These are phyloP conservation scores for Ramphastos sulfuratus DNA, from an alignment of 2,113 vertebrate genomes.

Conservation along the genomic window DNA sequence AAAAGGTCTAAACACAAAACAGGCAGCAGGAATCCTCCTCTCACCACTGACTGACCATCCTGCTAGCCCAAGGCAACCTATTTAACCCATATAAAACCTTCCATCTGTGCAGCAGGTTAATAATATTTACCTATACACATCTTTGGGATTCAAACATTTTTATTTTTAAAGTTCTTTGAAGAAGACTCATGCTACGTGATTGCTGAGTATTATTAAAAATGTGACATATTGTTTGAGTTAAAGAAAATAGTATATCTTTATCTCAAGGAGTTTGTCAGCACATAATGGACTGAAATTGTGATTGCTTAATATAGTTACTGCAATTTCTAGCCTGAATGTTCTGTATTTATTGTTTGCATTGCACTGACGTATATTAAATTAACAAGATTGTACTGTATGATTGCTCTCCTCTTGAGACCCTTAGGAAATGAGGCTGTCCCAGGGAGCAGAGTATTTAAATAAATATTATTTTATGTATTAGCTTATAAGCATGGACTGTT, in stretches of 20 bases:
- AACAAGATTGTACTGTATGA: conserved; percentile 49
- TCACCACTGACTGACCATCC: background rate
- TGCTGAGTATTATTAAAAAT: conserved; percentile 44
- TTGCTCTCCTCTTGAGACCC: conserved; percentile 47
- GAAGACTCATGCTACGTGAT: conserved; percentile 1
- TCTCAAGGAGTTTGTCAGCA: conserved; percentile 40
- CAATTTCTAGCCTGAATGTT: conserved; percentile 47
- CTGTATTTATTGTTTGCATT: conserved; percentile 57
- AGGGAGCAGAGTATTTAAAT: conserved; percentile 27
- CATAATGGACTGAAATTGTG: conserved; percentile 42
- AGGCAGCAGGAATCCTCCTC: background rate
- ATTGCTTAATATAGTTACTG: conserved; percentile 53
- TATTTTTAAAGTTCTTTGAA: conserved; percentile 35
- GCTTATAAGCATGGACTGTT: background rate
- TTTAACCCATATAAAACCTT: conserved; percentile 10
- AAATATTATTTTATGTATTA: conserved; percentile 34
- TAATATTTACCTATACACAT: background rate
- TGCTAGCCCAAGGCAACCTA: background rate
- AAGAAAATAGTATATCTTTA: conserved; percentile 45
- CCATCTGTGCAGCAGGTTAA: conserved; percentile 9
- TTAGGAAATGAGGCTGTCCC: conserved; percentile 43
- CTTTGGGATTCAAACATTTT: conserved; percentile 16
- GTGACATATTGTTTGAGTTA: conserved; percentile 33
- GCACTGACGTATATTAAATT: conserved; percentile 56
- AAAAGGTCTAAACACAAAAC: background rate